Conservation (phyloP, 2,113 vertebrate species). For the Solea solea region DNA sequence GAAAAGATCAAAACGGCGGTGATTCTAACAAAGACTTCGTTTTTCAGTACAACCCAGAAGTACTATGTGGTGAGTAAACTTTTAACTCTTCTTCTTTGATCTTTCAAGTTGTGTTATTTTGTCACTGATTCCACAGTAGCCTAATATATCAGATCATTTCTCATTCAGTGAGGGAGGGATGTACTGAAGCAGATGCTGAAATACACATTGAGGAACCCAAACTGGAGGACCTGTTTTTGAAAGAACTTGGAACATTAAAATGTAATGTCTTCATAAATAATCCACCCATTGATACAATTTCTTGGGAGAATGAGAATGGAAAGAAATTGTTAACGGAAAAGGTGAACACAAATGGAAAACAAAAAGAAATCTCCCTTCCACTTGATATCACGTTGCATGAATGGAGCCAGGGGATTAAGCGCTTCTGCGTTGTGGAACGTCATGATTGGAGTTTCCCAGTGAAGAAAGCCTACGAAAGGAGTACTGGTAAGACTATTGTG, state of each 20-base stretch:
- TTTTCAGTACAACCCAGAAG: background rate
- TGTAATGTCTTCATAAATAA: conserved; percentile 1
- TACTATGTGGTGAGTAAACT: conserved; percentile 8
- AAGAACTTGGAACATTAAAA: background rate
- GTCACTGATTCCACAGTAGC: background rate
- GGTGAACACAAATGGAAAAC: rapidly evolving
- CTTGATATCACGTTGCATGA: conserved; percentile 52
- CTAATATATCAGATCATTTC: background rate
- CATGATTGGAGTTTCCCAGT: rapidly evolving
- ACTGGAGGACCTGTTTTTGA: conserved; percentile 8
- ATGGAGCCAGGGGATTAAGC: conserved; percentile 56
- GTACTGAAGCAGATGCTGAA: rapidly evolving
- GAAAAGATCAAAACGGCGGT: rapidly evolving
- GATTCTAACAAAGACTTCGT: rapidly evolving
- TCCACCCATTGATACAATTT: rapidly evolving
- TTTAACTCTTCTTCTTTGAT: background rate
- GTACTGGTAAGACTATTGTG: conserved; percentile 60
- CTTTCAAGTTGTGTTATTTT: background rate
- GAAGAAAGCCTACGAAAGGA: background rate
- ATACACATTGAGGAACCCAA: conserved; percentile 7
- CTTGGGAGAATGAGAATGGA: background rate
- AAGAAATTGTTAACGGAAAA: rapidly evolving
- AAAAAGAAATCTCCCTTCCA: rapidly evolving
- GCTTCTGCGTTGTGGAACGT: conserved; percentile 49
- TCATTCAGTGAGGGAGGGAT: rapidly evolving